Evolutionary conservation across 2,797 vertebrate genomes (phyloP), one percentile per base, ranked within the genome.

Genomic region (Enteromius argenteus): DNA sequence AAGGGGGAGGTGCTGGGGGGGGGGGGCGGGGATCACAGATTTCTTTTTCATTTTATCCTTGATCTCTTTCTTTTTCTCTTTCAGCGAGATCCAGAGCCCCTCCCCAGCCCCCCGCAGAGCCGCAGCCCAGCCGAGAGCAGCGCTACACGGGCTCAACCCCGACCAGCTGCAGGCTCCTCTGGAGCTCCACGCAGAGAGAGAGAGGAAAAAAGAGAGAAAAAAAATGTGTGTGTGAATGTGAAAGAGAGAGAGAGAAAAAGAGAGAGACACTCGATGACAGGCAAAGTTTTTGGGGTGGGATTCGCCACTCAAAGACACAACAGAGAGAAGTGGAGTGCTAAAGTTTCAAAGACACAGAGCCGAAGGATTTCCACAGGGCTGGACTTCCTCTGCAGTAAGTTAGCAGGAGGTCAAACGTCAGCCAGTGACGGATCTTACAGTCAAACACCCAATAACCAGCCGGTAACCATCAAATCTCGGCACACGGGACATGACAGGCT

Each of bases 301-400:
- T 92, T 90, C 90, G 91, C 87, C 91, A 73, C 89, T 92, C 92
- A 90, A 86, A 95, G 93, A 95, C 94, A 94, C 91, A 94, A 95
- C 94, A 94, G 37, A 87, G 87, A 58, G 90, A 93, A 89, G 89
- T 84, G 23, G 81, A 91, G 88, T 91, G 91, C 93, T 95, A 91
- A 87, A 84, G 93, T 94, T 95, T 94, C 93, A 94, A 93, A 93
- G 93, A 67, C 3, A 42, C 51, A 87, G 87, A 85, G 85, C 79
- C 77, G 0, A 21, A 87, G 87, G 86, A 84, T 91, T 91, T 91
- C 88, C 78, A 85, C 72, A 79, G 79, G 35, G 53, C 77, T 85
- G 79, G 56, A 88, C 90, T 91, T 91, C 91, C 86, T 82, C 76
- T 37, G 84, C 72, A 51, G 66, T 49, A 86, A 73, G 80, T 85